Evolutionary conservation across 2,113 vertebrate species (phyloP).

Genomic region (Strigops habroptila): DNA sequence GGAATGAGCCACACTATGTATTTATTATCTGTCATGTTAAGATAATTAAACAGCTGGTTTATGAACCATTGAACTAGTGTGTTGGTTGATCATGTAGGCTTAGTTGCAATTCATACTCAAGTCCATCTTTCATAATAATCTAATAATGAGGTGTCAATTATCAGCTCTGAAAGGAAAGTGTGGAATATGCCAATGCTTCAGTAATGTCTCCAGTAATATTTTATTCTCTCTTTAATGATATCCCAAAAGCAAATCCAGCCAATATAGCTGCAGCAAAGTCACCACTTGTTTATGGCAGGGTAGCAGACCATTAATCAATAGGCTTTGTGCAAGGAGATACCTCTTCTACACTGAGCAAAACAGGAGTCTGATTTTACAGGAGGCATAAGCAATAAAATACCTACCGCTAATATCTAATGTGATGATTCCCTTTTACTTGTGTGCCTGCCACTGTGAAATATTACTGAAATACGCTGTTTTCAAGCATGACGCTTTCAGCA

Average conservation of each 20-base stretch:
- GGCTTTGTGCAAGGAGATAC: not conserved
- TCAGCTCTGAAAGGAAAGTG: not conserved
- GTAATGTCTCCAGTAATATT: not conserved
- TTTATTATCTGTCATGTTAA: constrained; percentile 28
- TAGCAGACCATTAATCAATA: constrained; percentile 30
- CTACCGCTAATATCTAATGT: constrained; percentile 19
- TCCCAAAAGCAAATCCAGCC: not conserved
- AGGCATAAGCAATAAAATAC: constrained; percentile 42
- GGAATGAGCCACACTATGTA: not conserved
- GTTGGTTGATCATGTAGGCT: not conserved
- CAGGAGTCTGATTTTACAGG: constrained; percentile 22
- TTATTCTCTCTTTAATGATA: constrained; percentile 45
- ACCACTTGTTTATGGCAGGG: not conserved
- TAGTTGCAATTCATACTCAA: not conserved
- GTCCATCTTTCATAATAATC: constrained; percentile 45
- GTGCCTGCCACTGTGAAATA: constrained; percentile 56
- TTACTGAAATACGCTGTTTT: constrained; percentile 41
- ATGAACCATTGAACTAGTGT: constrained; percentile 18
- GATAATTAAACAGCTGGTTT: constrained; percentile 35
- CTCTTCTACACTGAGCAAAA: constrained; percentile 8
- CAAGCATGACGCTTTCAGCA: constrained; percentile 6
- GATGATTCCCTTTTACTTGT: constrained; percentile 44
- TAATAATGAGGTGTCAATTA: constrained; percentile 37
- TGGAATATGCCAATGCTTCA: constrained; percentile 2
- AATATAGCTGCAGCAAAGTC: not conserved